Evolutionary conservation across 1,140 invertebrate genomes (phyloP).

Genomic region (Habropoda laboriosa): DNA sequence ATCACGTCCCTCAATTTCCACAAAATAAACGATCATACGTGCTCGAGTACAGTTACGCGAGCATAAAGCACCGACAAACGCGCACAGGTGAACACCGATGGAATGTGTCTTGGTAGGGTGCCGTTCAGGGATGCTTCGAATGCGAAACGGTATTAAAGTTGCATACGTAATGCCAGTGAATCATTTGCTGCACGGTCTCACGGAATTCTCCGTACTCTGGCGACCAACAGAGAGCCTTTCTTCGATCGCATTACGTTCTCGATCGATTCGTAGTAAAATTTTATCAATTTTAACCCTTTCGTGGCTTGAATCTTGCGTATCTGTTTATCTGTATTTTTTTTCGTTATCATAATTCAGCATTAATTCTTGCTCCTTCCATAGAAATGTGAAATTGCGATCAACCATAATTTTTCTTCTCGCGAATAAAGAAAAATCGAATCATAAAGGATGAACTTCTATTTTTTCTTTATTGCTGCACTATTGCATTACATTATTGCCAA

Average conservation of each 20-base stretch:
- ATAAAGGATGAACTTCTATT: too few relatives aligned
- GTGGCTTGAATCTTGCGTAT: too few relatives aligned
- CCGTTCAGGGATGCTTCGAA: constrained; percentile 41
- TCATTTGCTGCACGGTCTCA: constrained; percentile 13
- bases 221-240: not conserved
- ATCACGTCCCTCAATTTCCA: not conserved
- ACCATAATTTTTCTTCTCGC: too few relatives aligned
- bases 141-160: constrained; percentile 44
- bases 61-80: not conserved
- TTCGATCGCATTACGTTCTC: not conserved
- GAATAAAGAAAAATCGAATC: too few relatives aligned
- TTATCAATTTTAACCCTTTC: too few relatives aligned
- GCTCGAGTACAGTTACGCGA: not conserved
- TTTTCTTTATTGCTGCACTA: too few relatives aligned
- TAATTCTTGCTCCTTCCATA: too few relatives aligned
- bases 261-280: not conserved
- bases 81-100: not conserved
- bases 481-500: too few relatives aligned
- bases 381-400: too few relatives aligned
- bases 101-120: constrained; percentile 33
- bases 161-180: constrained; percentile 42
- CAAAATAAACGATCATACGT: not conserved
- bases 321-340: too few relatives aligned
- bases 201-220: not conserved
- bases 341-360: too few relatives aligned